phyloP scores from a whole-genome alignment of 1,140 invertebrate genomes.

The Drosophila grimshawi region DNA sequence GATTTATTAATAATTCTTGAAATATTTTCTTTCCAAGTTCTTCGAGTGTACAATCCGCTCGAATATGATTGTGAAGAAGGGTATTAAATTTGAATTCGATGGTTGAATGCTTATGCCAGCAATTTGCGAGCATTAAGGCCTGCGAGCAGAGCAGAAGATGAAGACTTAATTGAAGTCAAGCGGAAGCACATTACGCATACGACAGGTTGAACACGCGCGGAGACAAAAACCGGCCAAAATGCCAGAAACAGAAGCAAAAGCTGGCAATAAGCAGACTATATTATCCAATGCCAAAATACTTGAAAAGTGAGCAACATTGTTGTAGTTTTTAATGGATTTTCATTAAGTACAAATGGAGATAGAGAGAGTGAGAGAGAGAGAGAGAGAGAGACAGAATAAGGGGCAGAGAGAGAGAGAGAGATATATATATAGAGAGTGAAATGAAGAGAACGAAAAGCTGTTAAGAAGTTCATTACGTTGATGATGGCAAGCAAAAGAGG shows the following conservation, averaged over 20 bases:
- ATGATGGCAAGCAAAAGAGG: conserved; percentile 57
- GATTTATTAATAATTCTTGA: no score
- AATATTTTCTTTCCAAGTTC: no score
- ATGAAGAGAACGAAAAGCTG: conserved; percentile 69
- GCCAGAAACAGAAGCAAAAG: conserved; percentile 18
- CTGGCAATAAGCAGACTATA: conserved; percentile 1
- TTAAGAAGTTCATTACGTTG: conserved; percentile 80
- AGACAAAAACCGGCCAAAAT: conserved; percentile 3
- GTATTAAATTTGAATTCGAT: background rate
- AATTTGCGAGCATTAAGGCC: background rate
- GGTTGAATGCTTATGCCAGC: no score
- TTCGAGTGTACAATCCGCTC: no score
- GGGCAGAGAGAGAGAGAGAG: background rate
- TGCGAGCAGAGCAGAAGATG: conserved; percentile 1
- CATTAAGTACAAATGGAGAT: conserved; percentile 64
- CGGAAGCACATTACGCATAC: conserved; percentile 77
- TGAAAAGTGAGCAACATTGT: conserved; percentile 56
- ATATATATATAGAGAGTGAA: background rate
- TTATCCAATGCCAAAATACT: conserved; percentile 3
- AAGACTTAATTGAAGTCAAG: conserved; percentile 47
- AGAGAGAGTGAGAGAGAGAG: conserved; percentile 4
- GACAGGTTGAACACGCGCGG: conserved; percentile 61
- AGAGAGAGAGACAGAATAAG: background rate
- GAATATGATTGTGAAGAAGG: no score
- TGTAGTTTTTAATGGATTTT: conserved; percentile 82